phyloP scores from a whole-genome alignment of 2,113 vertebrate species.

The Stigmatopora argus region DNA sequence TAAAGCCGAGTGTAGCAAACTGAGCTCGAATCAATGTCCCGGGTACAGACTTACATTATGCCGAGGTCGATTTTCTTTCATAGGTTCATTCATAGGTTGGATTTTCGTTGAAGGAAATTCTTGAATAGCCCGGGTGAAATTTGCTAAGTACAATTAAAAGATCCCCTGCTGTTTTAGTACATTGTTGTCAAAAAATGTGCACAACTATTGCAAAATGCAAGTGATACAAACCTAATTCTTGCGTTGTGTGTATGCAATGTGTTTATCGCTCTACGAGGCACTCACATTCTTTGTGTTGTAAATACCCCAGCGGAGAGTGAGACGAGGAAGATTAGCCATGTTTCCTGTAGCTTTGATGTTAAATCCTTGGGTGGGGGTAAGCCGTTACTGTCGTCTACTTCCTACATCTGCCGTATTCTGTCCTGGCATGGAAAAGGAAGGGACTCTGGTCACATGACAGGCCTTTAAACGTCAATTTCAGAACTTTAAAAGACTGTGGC shows the following conservation, averaged over 20 bases:
- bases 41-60: too few species aligned
- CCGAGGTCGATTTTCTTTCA: too few species aligned
- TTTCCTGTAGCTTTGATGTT: conserved; percentile 71
- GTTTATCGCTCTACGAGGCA: conserved; percentile 29
- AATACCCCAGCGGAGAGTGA: conserved; percentile 50
- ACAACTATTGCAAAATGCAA: not conserved
- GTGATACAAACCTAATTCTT: conserved; percentile 17
- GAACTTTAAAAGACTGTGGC: not conserved
- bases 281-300: conserved; percentile 47
- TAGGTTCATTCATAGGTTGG: too few species aligned
- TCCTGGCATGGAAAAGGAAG: conserved; percentile 38
- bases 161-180: not conserved
- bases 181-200: not conserved
- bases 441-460: not conserved
- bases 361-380: conserved; percentile 50
- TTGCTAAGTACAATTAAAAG: too few species aligned
- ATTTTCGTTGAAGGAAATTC: too few species aligned
- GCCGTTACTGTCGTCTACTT: conserved; percentile 50
- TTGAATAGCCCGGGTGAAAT: too few species aligned
- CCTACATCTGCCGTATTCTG: conserved; percentile 53
- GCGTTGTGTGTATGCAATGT: conserved; percentile 29
- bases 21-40: too few species aligned
- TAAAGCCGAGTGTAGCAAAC: too few species aligned
- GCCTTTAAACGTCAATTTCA: not conserved
- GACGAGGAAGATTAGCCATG: conserved; percentile 61